A percentile compares a stretch with the other conserved stretches of the same genome.
Evolutionary conservation across 2,888 invertebrate species (phyloP).

Genomic region (Ophioninae sp.): DNA sequence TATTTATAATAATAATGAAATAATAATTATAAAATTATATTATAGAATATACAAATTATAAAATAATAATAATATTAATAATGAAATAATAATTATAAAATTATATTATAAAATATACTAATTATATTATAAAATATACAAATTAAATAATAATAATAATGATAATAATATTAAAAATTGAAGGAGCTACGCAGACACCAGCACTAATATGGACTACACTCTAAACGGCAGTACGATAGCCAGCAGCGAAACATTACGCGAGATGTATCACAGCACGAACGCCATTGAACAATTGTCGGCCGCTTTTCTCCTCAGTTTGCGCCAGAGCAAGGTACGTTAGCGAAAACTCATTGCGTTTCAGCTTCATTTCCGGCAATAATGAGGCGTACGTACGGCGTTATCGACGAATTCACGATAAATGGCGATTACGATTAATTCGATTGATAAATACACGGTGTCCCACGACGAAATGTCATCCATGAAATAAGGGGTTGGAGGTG

Average conservation of each 20-base stretch:
- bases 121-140: neutral
- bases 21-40: too few species aligned
- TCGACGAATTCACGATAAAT: too few species aligned
- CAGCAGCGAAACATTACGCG: slow-evolving; percentile 76
- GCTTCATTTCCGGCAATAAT: neutral
- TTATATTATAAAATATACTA: too few species aligned
- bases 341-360: neutral
- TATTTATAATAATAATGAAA: too few species aligned
- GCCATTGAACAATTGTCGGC: slow-evolving; percentile 76
- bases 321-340: slow-evolving; percentile 73
- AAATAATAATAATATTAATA: slow-evolving; percentile 2
- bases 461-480: too few species aligned
- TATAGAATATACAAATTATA: too few species aligned
- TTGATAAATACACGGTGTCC: too few species aligned
- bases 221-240: slow-evolving; percentile 66
- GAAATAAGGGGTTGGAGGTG: too few species aligned
- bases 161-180: neutral
- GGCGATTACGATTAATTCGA: too few species aligned
- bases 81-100: neutral
- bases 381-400: too few species aligned
- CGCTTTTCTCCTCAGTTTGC: slow-evolving; percentile 76
- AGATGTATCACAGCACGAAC: slow-evolving; percentile 78
- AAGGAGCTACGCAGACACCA: slow-evolving; percentile 73
- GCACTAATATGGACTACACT: slow-evolving; percentile 70
- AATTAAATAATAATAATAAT: neutral